Conservation (phyloP, 2,888 invertebrate genomes). For the Dugesia japonica region DNA sequence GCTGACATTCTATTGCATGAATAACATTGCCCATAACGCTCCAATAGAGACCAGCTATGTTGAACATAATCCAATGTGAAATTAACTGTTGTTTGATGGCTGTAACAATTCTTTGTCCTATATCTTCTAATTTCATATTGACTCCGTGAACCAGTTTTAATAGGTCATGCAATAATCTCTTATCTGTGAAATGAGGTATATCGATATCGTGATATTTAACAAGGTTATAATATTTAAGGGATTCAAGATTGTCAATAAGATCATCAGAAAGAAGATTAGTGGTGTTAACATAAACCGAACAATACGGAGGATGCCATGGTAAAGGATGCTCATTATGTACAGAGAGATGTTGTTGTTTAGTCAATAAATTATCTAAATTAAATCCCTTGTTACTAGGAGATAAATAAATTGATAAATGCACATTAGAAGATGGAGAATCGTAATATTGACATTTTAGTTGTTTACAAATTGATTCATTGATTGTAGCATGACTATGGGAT, state of each 20-base stretch:
- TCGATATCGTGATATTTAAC: conserved; percentile 35
- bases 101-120: conserved; percentile 62
- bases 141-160: background rate
- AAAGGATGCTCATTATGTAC: conserved; percentile 56
- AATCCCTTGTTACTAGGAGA: conserved; percentile 65
- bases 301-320: conserved; percentile 54
- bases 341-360: conserved; percentile 55
- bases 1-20: conserved; percentile 59
- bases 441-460: background rate
- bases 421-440: too few species aligned
- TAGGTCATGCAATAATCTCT: conserved; percentile 37
- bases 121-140: conserved; percentile 52
- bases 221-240: conserved; percentile 41
- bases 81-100: conserved; percentile 55
- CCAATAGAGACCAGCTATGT: conserved; percentile 64
- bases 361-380: conserved; percentile 53
- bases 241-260: conserved; percentile 42
- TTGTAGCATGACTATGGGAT: background rate
- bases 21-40: conserved; percentile 57
- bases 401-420: conserved; percentile 55
- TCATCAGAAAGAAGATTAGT: background rate
- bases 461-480: background rate
- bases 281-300: background rate
- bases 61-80: conserved; percentile 60
- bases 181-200: conserved; percentile 38